Evolutionary conservation across 2,888 invertebrate genomes (phyloP).

Genomic region (Emmelina monodactyla): DNA sequence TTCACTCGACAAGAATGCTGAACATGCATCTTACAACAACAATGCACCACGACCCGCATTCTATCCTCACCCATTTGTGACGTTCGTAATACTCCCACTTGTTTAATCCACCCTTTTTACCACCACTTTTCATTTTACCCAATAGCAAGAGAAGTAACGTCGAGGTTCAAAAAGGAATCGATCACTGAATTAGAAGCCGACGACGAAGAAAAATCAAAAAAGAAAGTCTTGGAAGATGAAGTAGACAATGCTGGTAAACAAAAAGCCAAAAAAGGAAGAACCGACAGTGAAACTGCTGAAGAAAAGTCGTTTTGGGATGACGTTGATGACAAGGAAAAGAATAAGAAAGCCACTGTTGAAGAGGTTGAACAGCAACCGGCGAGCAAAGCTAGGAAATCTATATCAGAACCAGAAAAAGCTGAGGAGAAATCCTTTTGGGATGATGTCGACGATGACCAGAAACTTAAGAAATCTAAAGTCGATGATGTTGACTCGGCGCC

Average conservation of each 20-base stretch:
- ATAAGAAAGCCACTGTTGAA: constrained; percentile 26
- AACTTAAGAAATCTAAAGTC: constrained; percentile 27
- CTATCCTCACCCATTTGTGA: constrained; percentile 35
- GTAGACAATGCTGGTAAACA: constrained; percentile 24
- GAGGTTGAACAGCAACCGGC: constrained; percentile 22
- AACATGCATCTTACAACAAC: constrained; percentile 28
- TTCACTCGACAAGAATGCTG: constrained; percentile 53
- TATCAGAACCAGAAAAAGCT: constrained; percentile 28
- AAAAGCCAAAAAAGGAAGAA: constrained; percentile 30
- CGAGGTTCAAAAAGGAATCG: constrained; percentile 53
- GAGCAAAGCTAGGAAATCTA: constrained; percentile 25
- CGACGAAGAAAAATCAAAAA: constrained; percentile 31
- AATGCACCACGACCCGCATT: constrained; percentile 22
- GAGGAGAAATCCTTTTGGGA: constrained; percentile 43
- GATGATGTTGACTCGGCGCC: constrained; percentile 23
- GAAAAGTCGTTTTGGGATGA: constrained; percentile 44
- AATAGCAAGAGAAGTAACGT: constrained; percentile 62
- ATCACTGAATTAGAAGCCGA: constrained; percentile 58
- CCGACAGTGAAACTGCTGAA: constrained; percentile 27
- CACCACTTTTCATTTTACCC: constrained; percentile 36
- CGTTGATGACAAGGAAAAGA: constrained; percentile 24
- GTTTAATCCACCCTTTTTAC: constrained; percentile 23
- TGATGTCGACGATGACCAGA: constrained; percentile 25
- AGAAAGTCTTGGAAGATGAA: constrained; percentile 30
- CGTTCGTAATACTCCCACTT: constrained; percentile 28